Percentiles rank a stretch among this genome's conserved stretches.
Conservation (phyloP, 2,113 vertebrate genomes). For the Nothoprocta perdicaria region DNA sequence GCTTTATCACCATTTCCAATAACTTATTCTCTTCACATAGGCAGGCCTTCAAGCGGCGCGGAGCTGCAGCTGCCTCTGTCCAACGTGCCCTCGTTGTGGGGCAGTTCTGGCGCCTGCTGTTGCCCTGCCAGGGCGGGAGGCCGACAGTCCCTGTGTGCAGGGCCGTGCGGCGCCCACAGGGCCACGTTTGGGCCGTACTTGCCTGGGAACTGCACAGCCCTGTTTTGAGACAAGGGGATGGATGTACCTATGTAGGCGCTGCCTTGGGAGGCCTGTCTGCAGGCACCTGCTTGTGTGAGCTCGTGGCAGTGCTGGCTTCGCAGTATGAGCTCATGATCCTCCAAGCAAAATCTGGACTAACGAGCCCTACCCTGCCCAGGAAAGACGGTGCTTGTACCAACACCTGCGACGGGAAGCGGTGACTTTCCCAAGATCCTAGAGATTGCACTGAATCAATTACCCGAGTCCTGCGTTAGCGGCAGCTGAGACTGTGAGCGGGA, state of each 20-base stretch:
- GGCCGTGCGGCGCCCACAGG: not conserved
- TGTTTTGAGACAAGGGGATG: not conserved
- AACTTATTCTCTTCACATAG: not conserved
- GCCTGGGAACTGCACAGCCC: not conserved
- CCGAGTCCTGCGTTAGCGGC: not conserved
- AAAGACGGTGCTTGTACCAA: conserved; percentile 3
- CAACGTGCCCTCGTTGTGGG: fast-evolving
- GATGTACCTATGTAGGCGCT: fast-evolving
- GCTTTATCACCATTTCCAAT: not conserved
- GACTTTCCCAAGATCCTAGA: conserved; percentile 25
- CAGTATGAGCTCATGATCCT: conserved; percentile 14
- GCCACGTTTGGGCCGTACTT: not conserved
- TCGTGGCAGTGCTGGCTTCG: not conserved
- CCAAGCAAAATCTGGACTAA: not conserved
- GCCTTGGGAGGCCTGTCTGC: not conserved
- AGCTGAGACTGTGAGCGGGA: not conserved
- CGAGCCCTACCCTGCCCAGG: not conserved
- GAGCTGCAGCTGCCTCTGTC: not conserved
- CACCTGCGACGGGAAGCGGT: not conserved
- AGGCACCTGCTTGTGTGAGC: fast-evolving
- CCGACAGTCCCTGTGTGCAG: not conserved
- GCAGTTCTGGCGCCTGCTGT: not conserved
- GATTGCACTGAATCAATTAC: not conserved
- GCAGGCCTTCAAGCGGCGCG: not conserved
- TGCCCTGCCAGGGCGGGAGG: fast-evolving